phyloP scores from a whole-genome alignment of 35 echinoderm and acorn worm species.

The Apostichopus parvimensis region DNA sequence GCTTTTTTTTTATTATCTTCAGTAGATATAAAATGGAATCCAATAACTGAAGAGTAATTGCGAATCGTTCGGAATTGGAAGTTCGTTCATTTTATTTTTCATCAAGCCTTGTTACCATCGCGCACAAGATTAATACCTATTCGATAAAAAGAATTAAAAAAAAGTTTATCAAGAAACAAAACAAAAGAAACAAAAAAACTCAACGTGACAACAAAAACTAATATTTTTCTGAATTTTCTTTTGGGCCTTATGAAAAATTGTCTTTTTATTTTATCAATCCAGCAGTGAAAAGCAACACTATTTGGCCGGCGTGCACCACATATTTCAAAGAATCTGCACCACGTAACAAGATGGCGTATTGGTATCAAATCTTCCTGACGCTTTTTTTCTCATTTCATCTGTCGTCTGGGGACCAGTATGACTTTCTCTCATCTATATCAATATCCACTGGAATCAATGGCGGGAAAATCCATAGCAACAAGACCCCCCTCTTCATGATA shows the following conservation, averaged over 20 bases:
- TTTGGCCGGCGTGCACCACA: no score
- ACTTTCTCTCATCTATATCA: slow-evolving; percentile 8
- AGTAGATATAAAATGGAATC: background rate
- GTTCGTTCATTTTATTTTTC: background rate
- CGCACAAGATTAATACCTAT: no score
- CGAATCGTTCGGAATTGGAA: background rate
- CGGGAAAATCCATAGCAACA: background rate
- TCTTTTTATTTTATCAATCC: no score
- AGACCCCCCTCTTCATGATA: slow-evolving; percentile 42
- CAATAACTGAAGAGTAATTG: background rate
- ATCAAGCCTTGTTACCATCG: no score
- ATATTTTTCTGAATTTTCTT: no score
- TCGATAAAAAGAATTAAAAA: no score
- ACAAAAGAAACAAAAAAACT: no score
- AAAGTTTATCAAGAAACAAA: no score
- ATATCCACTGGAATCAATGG: slow-evolving; percentile 19
- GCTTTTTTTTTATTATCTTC: background rate
- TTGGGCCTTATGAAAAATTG: no score
- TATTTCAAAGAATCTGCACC: no score
- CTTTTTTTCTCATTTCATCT: background rate
- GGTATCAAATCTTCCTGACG: background rate
- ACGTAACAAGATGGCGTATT: background rate
- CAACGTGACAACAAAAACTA: no score
- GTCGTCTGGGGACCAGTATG: background rate
- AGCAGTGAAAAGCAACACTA: no score